phyloP scores from a whole-genome alignment of 2,113 vertebrate species.

The Mesocricetus auratus region DNA sequence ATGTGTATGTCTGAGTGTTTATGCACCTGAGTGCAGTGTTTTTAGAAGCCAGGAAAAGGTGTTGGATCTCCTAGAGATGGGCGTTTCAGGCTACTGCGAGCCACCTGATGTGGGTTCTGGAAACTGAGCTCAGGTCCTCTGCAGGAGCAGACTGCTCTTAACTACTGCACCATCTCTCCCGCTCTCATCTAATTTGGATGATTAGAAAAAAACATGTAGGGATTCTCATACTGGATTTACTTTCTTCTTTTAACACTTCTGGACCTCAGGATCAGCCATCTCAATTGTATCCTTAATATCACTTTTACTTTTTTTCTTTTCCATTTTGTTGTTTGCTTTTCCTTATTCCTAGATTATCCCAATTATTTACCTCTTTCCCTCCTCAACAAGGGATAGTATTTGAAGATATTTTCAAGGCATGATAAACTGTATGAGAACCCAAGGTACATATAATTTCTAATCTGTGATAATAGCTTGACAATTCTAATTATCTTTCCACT shows the following conservation, averaged over 20 bases:
- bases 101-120: neutral
- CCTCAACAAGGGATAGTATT: neutral
- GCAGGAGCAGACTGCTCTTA: neutral
- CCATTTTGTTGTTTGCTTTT: neutral
- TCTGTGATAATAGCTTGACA: neutral
- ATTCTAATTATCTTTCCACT: constrained; percentile 29
- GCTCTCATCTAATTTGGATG: neutral
- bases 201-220: neutral
- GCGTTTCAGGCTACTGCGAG: neutral
- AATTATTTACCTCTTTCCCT: neutral
- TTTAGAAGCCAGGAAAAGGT: neutral
- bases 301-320: neutral
- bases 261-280: neutral
- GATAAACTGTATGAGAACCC: constrained; percentile 4
- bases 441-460: neutral
- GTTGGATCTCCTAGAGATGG: neutral
- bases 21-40: no score
- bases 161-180: neutral
- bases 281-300: constrained; percentile 34
- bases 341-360: neutral
- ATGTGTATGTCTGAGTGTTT: neutral
- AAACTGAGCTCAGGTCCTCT: neutral
- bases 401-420: neutral
- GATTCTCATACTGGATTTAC: constrained; percentile 17
- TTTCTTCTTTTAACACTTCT: constrained; percentile 36